phyloP scores from a whole-genome alignment of 1,140 invertebrate species.

The Apis dorsata region DNA sequence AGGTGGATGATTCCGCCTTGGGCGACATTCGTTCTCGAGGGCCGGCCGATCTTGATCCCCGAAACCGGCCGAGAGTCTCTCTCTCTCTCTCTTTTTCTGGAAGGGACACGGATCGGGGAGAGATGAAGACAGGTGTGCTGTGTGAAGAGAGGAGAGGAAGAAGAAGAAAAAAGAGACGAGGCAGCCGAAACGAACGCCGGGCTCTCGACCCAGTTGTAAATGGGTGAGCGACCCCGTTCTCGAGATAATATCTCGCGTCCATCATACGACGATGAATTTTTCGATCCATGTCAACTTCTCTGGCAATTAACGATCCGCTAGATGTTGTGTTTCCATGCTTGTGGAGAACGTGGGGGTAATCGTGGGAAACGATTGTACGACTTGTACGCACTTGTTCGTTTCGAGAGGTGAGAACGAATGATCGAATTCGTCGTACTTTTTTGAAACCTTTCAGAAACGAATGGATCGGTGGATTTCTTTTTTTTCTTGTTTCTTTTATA shows the following conservation, averaged over 20 bases:
- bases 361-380: too few relatives aligned
- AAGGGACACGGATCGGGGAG: background rate
- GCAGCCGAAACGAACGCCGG: constrained; percentile 53
- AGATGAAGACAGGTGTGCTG: background rate
- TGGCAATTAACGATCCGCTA: constrained; percentile 28
- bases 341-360: too few relatives aligned
- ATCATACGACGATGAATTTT: constrained; percentile 71
- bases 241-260: constrained; percentile 67
- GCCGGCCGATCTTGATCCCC: constrained; percentile 58
- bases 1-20: constrained; percentile 58
- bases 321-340: background rate
- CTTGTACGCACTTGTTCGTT: too few relatives aligned
- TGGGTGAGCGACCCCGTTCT: constrained; percentile 76
- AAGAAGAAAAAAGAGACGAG: constrained; percentile 33
- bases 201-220: constrained; percentile 77
- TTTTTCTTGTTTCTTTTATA: too few relatives aligned
- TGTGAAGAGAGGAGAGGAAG: constrained; percentile 10
- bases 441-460: too few relatives aligned
- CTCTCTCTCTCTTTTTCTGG: background rate
- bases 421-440: too few relatives aligned
- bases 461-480: too few relatives aligned
- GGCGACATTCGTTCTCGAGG: constrained; percentile 62
- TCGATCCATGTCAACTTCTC: constrained; percentile 59
- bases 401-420: too few relatives aligned
- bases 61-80: constrained; percentile 59